Evolutionary conservation across 1,140 invertebrate genomes (phyloP).

Genomic region (Neodiprion fabricii): DNA sequence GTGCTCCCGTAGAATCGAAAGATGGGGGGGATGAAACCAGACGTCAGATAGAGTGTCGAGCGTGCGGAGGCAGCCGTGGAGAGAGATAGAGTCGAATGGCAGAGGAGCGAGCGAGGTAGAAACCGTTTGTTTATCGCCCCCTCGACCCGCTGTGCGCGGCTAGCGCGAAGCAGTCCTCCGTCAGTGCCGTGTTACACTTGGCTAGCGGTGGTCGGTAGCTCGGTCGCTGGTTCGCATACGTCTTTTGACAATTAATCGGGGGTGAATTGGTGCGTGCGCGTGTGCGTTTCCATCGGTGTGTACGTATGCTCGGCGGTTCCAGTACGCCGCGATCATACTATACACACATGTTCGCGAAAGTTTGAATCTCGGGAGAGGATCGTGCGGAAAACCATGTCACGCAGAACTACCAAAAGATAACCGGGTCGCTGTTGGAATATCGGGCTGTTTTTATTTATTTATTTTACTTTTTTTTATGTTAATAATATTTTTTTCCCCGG

Average conservation of each 20-base stretch:
- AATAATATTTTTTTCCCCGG: too few species aligned
- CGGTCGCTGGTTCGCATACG: conserved; percentile 20
- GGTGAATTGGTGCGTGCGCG: conserved; percentile 26
- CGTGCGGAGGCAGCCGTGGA: conserved; percentile 10
- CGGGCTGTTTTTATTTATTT: too few species aligned
- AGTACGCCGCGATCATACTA: neutral
- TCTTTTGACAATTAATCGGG: conserved; percentile 16
- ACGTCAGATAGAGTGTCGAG: conserved; percentile 20
- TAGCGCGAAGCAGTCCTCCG: conserved; percentile 26
- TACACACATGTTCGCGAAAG: neutral
- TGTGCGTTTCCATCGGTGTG: neutral
- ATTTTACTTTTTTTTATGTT: too few species aligned
- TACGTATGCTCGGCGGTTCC: conserved; percentile 10
- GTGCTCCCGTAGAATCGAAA: neutral
- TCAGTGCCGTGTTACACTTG: conserved; percentile 55
- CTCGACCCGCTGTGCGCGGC: conserved; percentile 46
- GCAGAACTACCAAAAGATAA: neutral
- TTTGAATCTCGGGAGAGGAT: conserved; percentile 19
- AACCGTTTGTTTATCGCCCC: conserved; percentile 58
- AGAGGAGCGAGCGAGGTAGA: conserved; percentile 22
- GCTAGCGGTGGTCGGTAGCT: conserved; percentile 37
- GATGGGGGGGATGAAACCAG: neutral
- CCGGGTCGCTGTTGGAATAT: neutral
- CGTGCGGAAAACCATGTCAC: conserved; percentile 14
- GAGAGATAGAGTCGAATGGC: neutral